Conservation (phyloP, 2,797 vertebrate species). For the Enteromius viviparus region DNA sequence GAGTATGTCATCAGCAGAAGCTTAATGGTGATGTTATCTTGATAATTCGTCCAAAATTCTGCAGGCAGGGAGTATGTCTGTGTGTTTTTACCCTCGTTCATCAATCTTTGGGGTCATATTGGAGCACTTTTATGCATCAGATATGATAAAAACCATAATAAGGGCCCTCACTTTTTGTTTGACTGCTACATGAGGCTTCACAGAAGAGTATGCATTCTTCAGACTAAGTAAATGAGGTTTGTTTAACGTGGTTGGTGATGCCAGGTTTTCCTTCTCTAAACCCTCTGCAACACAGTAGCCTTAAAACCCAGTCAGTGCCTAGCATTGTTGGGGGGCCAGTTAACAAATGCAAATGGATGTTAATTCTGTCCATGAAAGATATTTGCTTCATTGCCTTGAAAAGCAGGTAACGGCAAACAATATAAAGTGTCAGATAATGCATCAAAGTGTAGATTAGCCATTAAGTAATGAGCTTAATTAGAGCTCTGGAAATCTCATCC, state of each 20-base stretch:
- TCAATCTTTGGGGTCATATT: constrained; percentile 58
- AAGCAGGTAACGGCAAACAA: neutral
- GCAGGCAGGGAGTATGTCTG: constrained; percentile 48
- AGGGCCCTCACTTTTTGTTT: constrained; percentile 4
- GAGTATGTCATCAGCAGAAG: constrained; percentile 57
- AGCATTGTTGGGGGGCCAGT: neutral
- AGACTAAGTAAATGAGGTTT: constrained; percentile 4
- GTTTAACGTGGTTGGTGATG: neutral
- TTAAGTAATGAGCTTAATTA: neutral
- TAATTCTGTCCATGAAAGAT: neutral
- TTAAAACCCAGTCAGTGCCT: neutral
- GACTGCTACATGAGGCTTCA: constrained; percentile 12
- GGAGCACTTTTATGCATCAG: constrained; percentile 48
- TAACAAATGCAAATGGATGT: neutral
- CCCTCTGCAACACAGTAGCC: neutral
- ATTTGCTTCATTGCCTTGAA: neutral
- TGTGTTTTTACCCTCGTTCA: constrained; percentile 56
- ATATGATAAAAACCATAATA: constrained; percentile 24
- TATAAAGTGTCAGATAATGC: neutral
- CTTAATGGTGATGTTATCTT: constrained; percentile 68
- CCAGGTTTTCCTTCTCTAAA: neutral
- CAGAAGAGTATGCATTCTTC: constrained; percentile 1
- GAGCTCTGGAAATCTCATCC: constrained; percentile 20
- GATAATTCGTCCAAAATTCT: constrained; percentile 55
- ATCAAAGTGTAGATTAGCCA: constrained; percentile 1